Conservation (phyloP, 2,888 invertebrate genomes). For the Drosophila stalkeri region DNA sequence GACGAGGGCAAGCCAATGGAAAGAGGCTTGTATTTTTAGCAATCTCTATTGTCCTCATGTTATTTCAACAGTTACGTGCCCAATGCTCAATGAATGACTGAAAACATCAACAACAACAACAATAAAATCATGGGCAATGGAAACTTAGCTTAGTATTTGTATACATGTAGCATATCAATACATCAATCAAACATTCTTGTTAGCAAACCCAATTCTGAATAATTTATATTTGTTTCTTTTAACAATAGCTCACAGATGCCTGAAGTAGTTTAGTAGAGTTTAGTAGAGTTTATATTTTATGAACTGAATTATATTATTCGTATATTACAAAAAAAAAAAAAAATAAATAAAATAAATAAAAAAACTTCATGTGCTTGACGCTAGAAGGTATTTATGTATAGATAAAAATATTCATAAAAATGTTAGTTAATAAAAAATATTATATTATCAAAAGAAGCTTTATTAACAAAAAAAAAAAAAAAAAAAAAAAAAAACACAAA, state of each 20-base stretch:
- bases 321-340: no score
- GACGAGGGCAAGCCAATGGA: no score
- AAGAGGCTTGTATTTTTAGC: conserved; percentile 1
- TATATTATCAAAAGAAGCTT: no score
- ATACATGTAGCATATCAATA: background rate
- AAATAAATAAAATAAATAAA: no score
- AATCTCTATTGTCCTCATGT: background rate
- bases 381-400: no score
- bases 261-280: background rate
- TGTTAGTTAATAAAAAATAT: no score
- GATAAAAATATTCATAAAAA: no score
- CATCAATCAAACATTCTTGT: background rate
- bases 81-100: background rate
- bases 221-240: background rate
- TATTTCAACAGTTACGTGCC: background rate
- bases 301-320: no score
- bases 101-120: background rate
- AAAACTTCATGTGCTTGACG: no score
- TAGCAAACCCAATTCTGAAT: background rate
- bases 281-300: no score
- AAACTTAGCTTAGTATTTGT: background rate
- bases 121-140: background rate
- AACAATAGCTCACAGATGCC: background rate
- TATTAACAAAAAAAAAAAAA: no score
- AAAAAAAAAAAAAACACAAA: no score